Percentiles rank a stretch among this genome's conserved stretches.
phyloP scores from a whole-genome alignment of 2,113 vertebrate genomes.

The Hassar affinis region DNA sequence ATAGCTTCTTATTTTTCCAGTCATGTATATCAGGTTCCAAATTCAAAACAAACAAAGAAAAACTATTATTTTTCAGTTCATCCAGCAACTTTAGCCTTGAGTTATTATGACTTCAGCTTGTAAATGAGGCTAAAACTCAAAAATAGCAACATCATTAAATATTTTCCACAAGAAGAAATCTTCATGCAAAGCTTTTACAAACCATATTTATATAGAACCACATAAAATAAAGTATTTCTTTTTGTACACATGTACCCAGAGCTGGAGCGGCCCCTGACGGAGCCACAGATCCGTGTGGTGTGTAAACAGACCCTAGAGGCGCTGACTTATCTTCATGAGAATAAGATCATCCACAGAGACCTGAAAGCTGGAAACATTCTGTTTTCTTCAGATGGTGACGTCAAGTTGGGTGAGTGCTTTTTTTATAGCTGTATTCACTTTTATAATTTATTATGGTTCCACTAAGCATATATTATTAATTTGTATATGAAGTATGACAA shows the following conservation, averaged over 20 bases:
- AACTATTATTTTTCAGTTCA: background rate
- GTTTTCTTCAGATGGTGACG: constrained; percentile 89
- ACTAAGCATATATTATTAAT: background rate
- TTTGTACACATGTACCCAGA: constrained; percentile 71
- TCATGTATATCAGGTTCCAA: background rate
- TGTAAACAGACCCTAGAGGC: constrained; percentile 94
- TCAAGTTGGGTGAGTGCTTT: constrained; percentile 86
- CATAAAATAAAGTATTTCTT: background rate
- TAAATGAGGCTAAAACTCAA: background rate
- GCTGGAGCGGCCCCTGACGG: constrained; percentile 91
- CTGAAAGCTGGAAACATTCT: constrained; percentile 98
- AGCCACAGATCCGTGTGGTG: constrained; percentile 95
- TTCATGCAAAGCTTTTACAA: background rate
- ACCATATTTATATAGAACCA: background rate
- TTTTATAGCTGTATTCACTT: background rate
- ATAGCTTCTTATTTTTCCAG: background rate
- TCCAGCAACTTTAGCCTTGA: background rate
- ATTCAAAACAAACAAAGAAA: background rate
- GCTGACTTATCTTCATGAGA: constrained; percentile 90
- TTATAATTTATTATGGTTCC: background rate
- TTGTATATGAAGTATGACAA: background rate
- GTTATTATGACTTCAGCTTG: no score
- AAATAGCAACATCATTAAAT: background rate
- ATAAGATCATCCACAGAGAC: constrained; percentile 96
- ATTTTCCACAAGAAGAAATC: background rate